Conservation (phyloP, 2,888 invertebrate species). For the Drosophila imparisetae region DNA sequence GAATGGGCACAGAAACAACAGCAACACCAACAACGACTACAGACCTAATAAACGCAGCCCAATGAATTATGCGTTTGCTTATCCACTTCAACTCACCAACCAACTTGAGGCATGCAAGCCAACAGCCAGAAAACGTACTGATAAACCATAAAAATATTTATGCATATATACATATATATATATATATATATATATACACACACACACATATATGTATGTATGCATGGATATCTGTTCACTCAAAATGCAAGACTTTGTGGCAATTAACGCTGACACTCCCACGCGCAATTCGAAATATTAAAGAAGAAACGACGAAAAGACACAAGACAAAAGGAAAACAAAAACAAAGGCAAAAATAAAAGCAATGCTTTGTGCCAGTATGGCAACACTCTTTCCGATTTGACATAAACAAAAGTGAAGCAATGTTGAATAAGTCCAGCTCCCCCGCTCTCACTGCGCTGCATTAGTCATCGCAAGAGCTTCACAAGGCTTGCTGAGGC, state of each 20-base stretch:
- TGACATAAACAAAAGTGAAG: conserved; percentile 49
- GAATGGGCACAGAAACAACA: conserved; percentile 60
- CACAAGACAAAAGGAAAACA: conserved; percentile 30
- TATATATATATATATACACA: not conserved
- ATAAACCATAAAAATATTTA: conserved; percentile 72
- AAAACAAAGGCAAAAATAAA: conserved; percentile 36
- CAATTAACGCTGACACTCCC: conserved; percentile 78
- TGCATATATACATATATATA: conserved; percentile 22
- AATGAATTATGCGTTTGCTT: conserved; percentile 58
- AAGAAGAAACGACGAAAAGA: conserved; percentile 20
- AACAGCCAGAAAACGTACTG: conserved; percentile 42
- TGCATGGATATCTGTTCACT: conserved; percentile 16
- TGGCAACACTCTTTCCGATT: conserved; percentile 59
- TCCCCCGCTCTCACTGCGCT: not conserved
- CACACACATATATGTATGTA: not conserved
- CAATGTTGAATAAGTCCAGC: conserved; percentile 30
- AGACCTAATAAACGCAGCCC: conserved; percentile 63
- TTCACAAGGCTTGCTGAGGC: conserved; percentile 31
- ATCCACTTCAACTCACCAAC: conserved; percentile 9
- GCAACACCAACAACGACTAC: conserved; percentile 24
- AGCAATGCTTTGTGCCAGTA: conserved; percentile 51
- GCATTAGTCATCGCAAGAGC: conserved; percentile 61
- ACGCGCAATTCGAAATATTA: conserved; percentile 46
- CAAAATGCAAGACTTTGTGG: conserved; percentile 69
- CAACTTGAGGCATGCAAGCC: conserved; percentile 23